These are phyloP conservation scores for Dromiciops gliroides DNA, from an alignment of 2,113 vertebrate species.

Conservation along the genomic window DNA sequence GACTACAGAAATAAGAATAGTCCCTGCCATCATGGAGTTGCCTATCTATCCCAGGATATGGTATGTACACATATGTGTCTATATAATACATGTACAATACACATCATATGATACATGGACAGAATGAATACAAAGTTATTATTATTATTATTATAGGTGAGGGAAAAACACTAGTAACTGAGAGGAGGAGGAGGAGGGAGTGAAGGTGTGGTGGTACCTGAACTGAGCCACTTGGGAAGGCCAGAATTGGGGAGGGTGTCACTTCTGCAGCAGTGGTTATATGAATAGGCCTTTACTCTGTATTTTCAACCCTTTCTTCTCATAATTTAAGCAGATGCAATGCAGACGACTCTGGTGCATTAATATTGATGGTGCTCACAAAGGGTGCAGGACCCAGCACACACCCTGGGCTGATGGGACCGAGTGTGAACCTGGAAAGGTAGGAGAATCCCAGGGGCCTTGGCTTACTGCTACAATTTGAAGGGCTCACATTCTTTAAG, in stretches of 20 bases:
- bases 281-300: not conserved
- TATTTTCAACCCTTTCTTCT: not conserved
- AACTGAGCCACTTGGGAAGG: not conserved
- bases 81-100: no score
- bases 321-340: conserved; percentile 88
- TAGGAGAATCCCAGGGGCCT: conserved; percentile 68
- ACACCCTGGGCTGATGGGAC: conserved; percentile 99
- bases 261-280: no score
- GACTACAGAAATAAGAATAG: not conserved
- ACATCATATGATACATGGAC: not conserved
- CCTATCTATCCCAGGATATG: not conserved
- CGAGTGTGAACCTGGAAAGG: conserved; percentile 95
- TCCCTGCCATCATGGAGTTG: not conserved
- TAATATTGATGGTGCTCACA: conserved; percentile 92
- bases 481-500: not conserved
- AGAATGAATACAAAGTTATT: no score
- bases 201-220: no score
- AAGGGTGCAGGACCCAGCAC: conserved; percentile 97
- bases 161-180: not conserved
- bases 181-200: not conserved
- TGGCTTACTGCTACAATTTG: not conserved
- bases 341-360: conserved; percentile 97
- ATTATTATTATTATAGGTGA: not conserved
- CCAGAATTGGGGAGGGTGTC: not conserved
- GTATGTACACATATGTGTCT: not conserved